phyloP scores from a whole-genome alignment of 2,113 vertebrate species.

The Ctenomys sociabilis region DNA sequence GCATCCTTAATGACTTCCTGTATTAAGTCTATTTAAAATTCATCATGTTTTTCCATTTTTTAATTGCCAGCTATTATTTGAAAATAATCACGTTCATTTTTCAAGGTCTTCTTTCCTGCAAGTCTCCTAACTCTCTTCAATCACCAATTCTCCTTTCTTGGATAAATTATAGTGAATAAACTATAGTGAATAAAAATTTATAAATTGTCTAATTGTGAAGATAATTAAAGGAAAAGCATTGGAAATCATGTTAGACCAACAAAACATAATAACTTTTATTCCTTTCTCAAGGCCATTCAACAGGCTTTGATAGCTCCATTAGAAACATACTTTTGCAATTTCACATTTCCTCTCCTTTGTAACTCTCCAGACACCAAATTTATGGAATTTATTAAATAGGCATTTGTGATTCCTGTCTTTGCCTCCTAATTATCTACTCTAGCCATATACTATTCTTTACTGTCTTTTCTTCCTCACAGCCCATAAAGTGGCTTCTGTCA shows the following conservation, averaged over 20 bases:
- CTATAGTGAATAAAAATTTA: no score
- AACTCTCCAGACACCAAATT: not conserved
- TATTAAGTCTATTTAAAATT: not conserved
- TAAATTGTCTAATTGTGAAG: no score
- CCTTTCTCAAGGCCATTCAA: not conserved
- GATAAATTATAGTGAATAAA: no score
- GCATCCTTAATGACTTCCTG: not conserved
- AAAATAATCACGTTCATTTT: not conserved
- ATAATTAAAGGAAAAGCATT: not conserved
- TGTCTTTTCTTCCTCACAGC: not conserved
- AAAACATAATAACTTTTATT: not conserved
- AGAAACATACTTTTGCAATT: not conserved
- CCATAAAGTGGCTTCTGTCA: not conserved
- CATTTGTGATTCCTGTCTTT: not conserved
- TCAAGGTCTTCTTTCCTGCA: not conserved
- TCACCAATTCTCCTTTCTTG: not conserved
- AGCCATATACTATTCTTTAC: not conserved
- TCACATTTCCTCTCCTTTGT: not conserved
- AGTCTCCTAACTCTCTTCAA: not conserved
- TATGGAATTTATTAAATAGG: not conserved
- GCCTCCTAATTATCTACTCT: not conserved
- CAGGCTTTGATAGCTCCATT: not conserved
- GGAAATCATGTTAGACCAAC: not conserved
- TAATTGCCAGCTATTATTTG: not conserved
- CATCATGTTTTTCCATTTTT: not conserved